These are phyloP conservation scores for Drosophila tristis DNA, from an alignment of 1,140 invertebrate genomes.

Conservation along the genomic window DNA sequence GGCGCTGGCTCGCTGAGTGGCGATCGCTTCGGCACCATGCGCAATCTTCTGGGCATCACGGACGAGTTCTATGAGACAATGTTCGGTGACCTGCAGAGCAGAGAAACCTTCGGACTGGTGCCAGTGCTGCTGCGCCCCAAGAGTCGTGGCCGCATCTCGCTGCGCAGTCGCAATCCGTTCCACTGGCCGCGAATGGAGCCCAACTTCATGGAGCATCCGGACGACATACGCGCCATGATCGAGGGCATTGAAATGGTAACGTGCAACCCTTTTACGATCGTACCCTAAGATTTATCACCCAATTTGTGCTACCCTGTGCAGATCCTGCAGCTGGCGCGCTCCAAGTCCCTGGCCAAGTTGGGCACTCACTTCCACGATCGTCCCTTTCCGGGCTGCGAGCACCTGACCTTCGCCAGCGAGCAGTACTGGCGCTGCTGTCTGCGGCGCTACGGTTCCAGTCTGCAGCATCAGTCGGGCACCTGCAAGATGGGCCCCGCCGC, in stretches of 20 bases:
- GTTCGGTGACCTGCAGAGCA: constrained; percentile 85
- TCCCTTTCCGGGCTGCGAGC: constrained; percentile 88
- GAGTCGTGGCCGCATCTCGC: constrained; percentile 88
- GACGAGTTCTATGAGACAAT: constrained; percentile 87
- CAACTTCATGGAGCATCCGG: constrained; percentile 90
- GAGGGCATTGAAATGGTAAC: constrained; percentile 90
- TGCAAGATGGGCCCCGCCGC: constrained; percentile 91
- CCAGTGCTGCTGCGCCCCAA: constrained; percentile 90
- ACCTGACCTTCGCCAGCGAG: constrained; percentile 86
- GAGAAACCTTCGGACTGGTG: constrained; percentile 87
- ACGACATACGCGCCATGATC: constrained; percentile 88
- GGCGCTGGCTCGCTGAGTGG: constrained; percentile 89
- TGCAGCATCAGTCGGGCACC: constrained; percentile 91
- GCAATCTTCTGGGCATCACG: constrained; percentile 87
- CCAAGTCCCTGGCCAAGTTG: constrained; percentile 87
- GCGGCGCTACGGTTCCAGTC: constrained; percentile 88
- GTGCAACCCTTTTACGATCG: background rate
- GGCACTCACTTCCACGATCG: constrained; percentile 87
- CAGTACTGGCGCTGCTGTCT: constrained; percentile 91
- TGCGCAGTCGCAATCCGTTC: constrained; percentile 89
- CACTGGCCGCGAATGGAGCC: constrained; percentile 90
- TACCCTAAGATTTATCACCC: too few species aligned
- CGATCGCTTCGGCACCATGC: constrained; percentile 88
- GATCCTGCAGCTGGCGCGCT: constrained; percentile 87
- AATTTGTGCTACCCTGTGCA: constrained; percentile 50